These are phyloP conservation scores for Lates calcarifer DNA, from an alignment of 2,113 vertebrate species.

Conservation along the genomic window DNA sequence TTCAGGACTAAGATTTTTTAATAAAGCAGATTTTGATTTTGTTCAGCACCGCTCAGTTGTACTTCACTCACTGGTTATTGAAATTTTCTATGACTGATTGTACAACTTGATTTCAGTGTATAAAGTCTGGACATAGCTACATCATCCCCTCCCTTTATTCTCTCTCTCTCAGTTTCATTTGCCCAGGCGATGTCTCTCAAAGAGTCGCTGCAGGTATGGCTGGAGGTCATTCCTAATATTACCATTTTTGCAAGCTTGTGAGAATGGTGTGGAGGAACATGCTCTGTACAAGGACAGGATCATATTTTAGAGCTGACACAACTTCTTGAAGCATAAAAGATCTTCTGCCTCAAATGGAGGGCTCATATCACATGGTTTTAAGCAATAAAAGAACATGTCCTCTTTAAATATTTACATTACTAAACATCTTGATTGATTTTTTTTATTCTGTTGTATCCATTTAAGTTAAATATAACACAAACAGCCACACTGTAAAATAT, in stretches of 20 bases:
- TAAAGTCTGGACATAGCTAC: neutral
- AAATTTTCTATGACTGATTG: neutral
- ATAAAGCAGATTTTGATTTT: constrained; percentile 5
- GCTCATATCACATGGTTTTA: constrained; percentile 38
- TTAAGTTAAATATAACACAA: constrained; percentile 4
- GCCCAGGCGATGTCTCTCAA: neutral
- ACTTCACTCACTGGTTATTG: neutral
- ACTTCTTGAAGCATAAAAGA: constrained; percentile 41
- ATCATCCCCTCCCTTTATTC: constrained; percentile 12
- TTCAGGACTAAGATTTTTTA: neutral
- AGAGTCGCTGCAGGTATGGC: constrained; percentile 41
- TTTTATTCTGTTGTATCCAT: constrained; percentile 27
- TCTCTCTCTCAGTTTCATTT: neutral
- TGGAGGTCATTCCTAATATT: constrained; percentile 40
- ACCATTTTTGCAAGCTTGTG: constrained; percentile 35
- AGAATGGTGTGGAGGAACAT: constrained; percentile 1
- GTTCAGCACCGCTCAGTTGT: neutral
- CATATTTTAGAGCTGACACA: constrained; percentile 47
- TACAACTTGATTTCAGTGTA: neutral
- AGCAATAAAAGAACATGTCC: neutral
- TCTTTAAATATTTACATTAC: neutral
- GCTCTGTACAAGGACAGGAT: constrained; percentile 45
- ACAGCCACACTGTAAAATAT: constrained; percentile 16
- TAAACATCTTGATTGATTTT: neutral
- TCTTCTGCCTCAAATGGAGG: constrained; percentile 20